These are phyloP conservation scores for Chaetodon trifasciatus DNA, from an alignment of 2,797 vertebrate species.

Conservation along the genomic window DNA sequence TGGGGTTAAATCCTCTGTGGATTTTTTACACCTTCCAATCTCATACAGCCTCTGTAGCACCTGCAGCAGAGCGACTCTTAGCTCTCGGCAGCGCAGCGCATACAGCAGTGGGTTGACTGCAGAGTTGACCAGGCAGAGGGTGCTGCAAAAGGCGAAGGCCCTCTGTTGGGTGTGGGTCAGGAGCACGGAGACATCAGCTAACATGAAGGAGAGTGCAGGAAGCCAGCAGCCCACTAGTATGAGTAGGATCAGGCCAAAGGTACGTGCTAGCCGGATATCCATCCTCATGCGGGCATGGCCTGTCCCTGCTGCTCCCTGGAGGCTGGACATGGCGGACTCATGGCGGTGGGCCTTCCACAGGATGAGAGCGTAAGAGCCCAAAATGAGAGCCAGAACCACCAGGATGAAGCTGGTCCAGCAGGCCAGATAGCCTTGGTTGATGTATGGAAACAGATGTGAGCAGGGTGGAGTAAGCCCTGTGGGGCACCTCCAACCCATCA, in stretches of 20 bases:
- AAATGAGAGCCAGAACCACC: constrained; percentile 87
- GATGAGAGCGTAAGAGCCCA: constrained; percentile 88
- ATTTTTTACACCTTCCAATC: constrained; percentile 64
- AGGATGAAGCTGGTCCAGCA: constrained; percentile 88
- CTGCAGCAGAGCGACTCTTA: constrained; percentile 82
- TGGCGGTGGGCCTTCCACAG: constrained; percentile 92
- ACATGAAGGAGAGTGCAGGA: constrained; percentile 89
- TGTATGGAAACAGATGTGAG: constrained; percentile 91
- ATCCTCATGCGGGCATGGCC: constrained; percentile 88
- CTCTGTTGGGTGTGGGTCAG: constrained; percentile 81
- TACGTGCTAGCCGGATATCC: constrained; percentile 92
- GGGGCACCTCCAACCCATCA: constrained; percentile 93
- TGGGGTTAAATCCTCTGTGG: constrained; percentile 26
- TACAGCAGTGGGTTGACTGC: constrained; percentile 93
- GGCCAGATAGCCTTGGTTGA: constrained; percentile 86
- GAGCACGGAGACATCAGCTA: constrained; percentile 81
- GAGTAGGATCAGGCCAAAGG: constrained; percentile 89
- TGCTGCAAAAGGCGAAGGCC: constrained; percentile 93
- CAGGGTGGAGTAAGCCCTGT: constrained; percentile 81
- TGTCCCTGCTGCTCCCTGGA: constrained; percentile 54
- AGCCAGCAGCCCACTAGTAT: constrained; percentile 92
- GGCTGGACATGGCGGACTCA: constrained; percentile 84
- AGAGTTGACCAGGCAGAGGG: constrained; percentile 93
- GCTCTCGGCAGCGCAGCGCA: constrained; percentile 89
- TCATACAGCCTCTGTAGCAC: constrained; percentile 51